These are phyloP conservation scores for Cherax quadricarinatus DNA, from an alignment of 1,140 invertebrate genomes.

Conservation along the genomic window DNA sequence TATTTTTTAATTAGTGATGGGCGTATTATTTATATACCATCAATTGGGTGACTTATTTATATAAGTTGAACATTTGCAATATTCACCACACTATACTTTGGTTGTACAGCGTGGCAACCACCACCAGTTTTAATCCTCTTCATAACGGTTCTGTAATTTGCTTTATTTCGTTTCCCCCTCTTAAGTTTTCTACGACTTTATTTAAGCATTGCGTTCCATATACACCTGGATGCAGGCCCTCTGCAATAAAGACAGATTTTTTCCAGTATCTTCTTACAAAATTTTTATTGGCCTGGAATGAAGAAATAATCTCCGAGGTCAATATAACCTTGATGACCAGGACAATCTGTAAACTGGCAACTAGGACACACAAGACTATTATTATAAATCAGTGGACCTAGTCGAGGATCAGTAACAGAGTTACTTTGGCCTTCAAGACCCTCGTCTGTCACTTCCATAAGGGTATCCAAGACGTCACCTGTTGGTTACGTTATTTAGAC, in stretches of 20 bases:
- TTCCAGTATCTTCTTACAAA: background rate
- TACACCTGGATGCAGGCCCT: background rate
- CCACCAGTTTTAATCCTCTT: background rate
- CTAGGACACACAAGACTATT: background rate
- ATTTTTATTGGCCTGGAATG: background rate
- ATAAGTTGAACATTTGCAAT: background rate
- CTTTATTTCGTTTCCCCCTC: background rate
- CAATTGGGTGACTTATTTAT: background rate
- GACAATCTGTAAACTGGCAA: background rate
- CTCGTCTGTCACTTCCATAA: background rate
- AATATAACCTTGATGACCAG: constrained; percentile 10
- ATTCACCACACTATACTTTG: background rate
- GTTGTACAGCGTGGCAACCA: background rate
- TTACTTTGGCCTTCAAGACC: background rate
- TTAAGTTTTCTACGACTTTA: background rate
- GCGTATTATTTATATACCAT: background rate
- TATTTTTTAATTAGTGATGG: background rate
- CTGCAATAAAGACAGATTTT: constrained; percentile 24
- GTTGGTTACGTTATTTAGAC: too few relatives aligned
- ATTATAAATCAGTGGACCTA: background rate
- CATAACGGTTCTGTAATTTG: background rate
- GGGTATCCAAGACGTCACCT: background rate
- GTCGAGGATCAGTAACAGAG: constrained; percentile 35
- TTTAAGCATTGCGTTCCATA: background rate
- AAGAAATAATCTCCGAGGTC: constrained; percentile 30